A percentile compares a stretch with the other conserved stretches of the same genome.
Conservation (phyloP, 2,113 vertebrate species). For the Forbesichthys papilliferus region DNA sequence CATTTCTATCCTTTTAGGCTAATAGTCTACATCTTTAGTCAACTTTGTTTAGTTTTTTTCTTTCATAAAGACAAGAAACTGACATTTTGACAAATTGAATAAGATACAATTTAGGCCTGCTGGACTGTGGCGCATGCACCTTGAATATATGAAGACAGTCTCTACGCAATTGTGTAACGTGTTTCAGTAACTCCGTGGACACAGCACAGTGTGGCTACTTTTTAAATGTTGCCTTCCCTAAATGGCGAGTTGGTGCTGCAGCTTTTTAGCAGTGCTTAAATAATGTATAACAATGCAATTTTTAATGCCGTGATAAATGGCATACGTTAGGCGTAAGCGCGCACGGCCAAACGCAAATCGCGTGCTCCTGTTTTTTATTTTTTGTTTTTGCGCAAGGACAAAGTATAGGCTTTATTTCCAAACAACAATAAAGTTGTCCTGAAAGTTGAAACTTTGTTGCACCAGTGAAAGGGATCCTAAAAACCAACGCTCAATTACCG, state of each 20-base stretch:
- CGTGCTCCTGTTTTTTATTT: neutral
- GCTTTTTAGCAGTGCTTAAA: constrained; percentile 24
- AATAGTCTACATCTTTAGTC: too few relatives aligned
- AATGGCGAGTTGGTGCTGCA: constrained; percentile 20
- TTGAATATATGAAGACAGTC: constrained; percentile 8
- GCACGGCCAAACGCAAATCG: constrained; percentile 3
- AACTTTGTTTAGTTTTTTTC: too few relatives aligned
- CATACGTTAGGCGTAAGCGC: constrained; percentile 25
- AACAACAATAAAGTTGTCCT: constrained; percentile 21
- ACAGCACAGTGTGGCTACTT: neutral
- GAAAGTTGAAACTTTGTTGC: constrained; percentile 54
- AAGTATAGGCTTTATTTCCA: constrained; percentile 14
- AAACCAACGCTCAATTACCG: constrained; percentile 77
- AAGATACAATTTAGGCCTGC: neutral
- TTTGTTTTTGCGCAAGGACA: neutral
- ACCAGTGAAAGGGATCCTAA: constrained; percentile 76
- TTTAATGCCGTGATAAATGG: constrained; percentile 41
- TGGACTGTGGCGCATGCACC: neutral
- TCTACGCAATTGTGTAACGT: constrained; percentile 15
- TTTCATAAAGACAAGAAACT: neutral
- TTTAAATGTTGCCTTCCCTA: constrained; percentile 17
- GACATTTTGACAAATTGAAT: neutral
- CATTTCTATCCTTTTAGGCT: too few relatives aligned
- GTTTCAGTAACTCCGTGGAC: constrained; percentile 26
- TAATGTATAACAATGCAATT: constrained; percentile 29